Evolutionary conservation across 1,140 invertebrate species (phyloP).

Genomic region (Acromyrmex charruanus): DNA sequence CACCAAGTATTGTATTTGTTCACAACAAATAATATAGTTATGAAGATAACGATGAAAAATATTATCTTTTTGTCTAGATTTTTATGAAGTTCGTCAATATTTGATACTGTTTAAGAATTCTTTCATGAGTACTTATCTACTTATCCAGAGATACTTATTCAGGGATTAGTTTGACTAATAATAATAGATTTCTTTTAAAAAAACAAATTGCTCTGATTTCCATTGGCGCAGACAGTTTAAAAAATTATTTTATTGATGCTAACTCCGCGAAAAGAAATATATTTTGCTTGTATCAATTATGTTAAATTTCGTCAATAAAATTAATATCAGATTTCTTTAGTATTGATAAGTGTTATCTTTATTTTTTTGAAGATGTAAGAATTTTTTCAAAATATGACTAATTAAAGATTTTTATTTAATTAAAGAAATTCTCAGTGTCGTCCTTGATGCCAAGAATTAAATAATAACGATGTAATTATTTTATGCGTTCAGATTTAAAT

Average conservation of each 20-base stretch:
- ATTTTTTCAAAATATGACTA: not conserved
- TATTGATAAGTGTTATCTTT: not conserved
- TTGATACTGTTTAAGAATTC: not conserved
- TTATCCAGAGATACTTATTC: not conserved
- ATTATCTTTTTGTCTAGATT: no score
- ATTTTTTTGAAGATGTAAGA: not conserved
- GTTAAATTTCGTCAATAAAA: not conserved
- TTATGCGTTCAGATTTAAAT: not conserved
- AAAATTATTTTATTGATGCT: not conserved
- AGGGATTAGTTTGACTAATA: not conserved
- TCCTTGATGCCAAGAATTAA: not conserved
- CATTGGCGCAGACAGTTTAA: not conserved
- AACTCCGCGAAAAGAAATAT: not conserved
- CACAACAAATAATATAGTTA: no score
- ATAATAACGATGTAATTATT: not conserved
- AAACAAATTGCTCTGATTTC: not conserved
- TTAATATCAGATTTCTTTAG: not conserved
- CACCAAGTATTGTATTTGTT: no score
- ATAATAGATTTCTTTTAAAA: not conserved
- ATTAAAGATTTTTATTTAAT: not conserved
- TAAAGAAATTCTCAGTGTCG: not conserved
- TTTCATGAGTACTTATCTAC: not conserved
- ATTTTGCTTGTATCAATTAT: not conserved
- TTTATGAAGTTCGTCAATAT: not conserved
- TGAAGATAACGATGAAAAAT: no score